Evolutionary conservation across 2,888 invertebrate genomes (phyloP), one percentile per base, ranked within the genome.

Genomic region (Nycteola revayana): DNA sequence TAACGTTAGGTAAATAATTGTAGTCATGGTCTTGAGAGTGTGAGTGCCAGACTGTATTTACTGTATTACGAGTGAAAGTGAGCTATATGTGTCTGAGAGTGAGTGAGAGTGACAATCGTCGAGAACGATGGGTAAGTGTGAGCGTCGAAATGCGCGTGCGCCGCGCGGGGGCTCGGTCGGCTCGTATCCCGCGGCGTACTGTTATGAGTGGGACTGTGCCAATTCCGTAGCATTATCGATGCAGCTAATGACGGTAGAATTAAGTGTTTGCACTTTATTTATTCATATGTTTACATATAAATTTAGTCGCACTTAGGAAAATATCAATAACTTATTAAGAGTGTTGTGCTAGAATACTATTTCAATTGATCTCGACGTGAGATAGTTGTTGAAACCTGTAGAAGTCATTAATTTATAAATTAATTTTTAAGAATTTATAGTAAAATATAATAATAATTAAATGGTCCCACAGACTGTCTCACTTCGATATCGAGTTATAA

Each of bases 241-340:
- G 76, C 81, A 73, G 80, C 84, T 82, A 74, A 83, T 65, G 80
- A 82, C 67, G 68, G 83, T 91, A 91, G 89, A 76, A 64, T 77
- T 90, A 90, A 90, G 90, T 90, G 89, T 89, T 87, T 89, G 89
- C 90, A 90, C 90, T 89, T 89, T 89, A 88, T 87, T 87, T 88
- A 88, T 87, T 87, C 86, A 76, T 86, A 85, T 83, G 85, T 77
- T 86, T 85, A 88, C 75, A 58, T 78, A 84, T 84, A 86, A 84
- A 77, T 74, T 86, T 88, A 88, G 88, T 83, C 83, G 88, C 88
- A 88, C 88, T 81, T 88, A 88, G 88, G 71, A 77, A 86, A 86
- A 88, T 87, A 88, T 87, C 88, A 88, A 87, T 87, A 87, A 86
- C 83, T 85, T 86, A 86, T 80, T 88, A 86, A 88, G 87, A 88